Percentiles rank a stretch among this genome's conserved stretches.
Evolutionary conservation across 2,113 vertebrate genomes (phyloP).

Genomic region (Pterocles burchelli): DNA sequence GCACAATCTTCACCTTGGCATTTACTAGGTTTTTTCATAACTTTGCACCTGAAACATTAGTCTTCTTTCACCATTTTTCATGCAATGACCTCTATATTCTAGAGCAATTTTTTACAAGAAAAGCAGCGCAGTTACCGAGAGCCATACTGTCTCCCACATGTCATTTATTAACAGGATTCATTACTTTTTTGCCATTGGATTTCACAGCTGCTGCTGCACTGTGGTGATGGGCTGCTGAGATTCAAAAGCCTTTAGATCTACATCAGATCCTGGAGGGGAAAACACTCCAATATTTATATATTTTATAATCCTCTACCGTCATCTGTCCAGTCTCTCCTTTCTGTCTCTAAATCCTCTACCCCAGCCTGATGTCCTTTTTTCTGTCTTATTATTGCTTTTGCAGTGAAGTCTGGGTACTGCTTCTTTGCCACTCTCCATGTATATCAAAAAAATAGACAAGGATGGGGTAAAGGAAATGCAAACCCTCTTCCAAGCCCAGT

Average conservation of each 20-base stretch:
- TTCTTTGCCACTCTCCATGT: background rate
- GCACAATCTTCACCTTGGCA: background rate
- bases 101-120: background rate
- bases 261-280: background rate
- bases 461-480: background rate
- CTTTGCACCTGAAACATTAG: background rate
- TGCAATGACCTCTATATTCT: background rate
- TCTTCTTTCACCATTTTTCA: background rate
- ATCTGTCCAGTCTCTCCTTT: background rate
- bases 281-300: background rate
- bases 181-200: background rate
- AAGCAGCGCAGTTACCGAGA: background rate
- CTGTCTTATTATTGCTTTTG: background rate
- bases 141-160: background rate
- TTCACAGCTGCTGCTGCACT: background rate
- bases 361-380: background rate
- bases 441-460: accelerated
- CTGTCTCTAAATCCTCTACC: background rate
- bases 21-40: background rate
- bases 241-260: background rate
- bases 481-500: background rate
- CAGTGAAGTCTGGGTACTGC: background rate
- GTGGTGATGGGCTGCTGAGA: background rate
- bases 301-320: background rate
- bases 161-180: background rate